phyloP scores from a whole-genome alignment of 2,113 vertebrate genomes.

The Pygoscelis adeliae region DNA sequence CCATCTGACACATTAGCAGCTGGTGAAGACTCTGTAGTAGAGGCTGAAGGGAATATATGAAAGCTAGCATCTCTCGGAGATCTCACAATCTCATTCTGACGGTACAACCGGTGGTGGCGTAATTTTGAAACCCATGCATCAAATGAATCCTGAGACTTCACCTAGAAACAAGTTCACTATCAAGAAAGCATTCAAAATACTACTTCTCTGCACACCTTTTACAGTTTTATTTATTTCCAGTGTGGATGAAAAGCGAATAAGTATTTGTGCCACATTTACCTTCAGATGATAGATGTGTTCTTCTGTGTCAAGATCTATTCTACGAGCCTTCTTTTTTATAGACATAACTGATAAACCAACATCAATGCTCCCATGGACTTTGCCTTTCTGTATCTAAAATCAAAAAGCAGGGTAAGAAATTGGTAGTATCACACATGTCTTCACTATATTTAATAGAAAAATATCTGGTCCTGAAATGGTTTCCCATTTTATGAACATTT shows the following conservation, averaged over 20 bases:
- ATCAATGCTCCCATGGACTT: slow-evolving; percentile 97
- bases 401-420: not conserved
- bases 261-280: slow-evolving; percentile 70
- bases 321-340: slow-evolving; percentile 94
- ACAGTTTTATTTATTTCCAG: not conserved
- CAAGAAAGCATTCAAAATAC: not conserved
- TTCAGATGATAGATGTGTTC: slow-evolving; percentile 99
- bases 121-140: slow-evolving; percentile 95
- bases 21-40: slow-evolving; percentile 88
- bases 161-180: slow-evolving; percentile 69
- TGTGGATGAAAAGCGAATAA: not conserved
- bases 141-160: slow-evolving; percentile 97
- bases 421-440: not conserved
- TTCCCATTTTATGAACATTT: not conserved
- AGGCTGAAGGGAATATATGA: slow-evolving; percentile 89
- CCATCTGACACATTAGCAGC: slow-evolving; percentile 83
- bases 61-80: slow-evolving; percentile 93
- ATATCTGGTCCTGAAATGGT: not conserved
- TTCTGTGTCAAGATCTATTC: slow-evolving; percentile 97
- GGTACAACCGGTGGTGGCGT: slow-evolving; percentile 92
- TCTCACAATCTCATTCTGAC: slow-evolving; percentile 97
- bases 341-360: slow-evolving; percentile 98
- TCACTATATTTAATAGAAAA: not conserved
- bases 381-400: slow-evolving; percentile 94
- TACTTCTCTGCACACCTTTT: not conserved